Evolutionary conservation across 2,888 invertebrate genomes (phyloP), one percentile per base, ranked within the genome.

Genomic region (Drosophila peninsularis): DNA sequence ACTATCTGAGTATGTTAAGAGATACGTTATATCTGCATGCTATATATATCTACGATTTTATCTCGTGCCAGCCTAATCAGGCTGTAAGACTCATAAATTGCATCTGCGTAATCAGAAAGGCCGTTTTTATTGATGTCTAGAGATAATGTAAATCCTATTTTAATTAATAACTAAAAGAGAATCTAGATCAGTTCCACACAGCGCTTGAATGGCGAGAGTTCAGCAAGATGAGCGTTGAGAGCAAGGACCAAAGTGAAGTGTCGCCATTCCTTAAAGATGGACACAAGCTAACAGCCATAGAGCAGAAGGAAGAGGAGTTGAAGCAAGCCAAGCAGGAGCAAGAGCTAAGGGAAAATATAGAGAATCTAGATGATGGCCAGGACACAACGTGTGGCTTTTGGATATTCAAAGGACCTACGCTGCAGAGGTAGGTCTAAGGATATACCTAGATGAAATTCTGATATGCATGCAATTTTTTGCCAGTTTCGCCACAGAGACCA

Each of bases 301-400:
- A 39, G 17, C 32, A 14, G 32, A 54, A 47, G 45, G 47, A 45
- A 13, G 32, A 67, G 7, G 21, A 45, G 13, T 10, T 52, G 3
- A 17, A 52, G 37, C 17, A 53, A 19, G 30, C 10, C 5, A n/a
- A 13, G 37, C 10, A 30, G 58, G 11, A 58, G 27, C 13, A 11
- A 21, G 24, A 55, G 11, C 37, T 27, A 14, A 13, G 17, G 3
- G 24, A 24, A n/a, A n/a, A n/a, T n/a, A n/a, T 3, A 10, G 24
- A n/a, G 37, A 3, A 14, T 24, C 9, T n/a, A 11, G 13, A 49
- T n/a, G 57, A 41, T 14, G 21, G 2, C 21, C 11, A 21, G 14
- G 53, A 71, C 27, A 54, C 17, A 13, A 92, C 93, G 2, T 95
- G 95, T 83, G 95, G 95, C 1, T 93, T 95, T 70, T 94, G 95